phyloP scores from a whole-genome alignment of 2,888 invertebrate genomes.

The Diaperis boleti region DNA sequence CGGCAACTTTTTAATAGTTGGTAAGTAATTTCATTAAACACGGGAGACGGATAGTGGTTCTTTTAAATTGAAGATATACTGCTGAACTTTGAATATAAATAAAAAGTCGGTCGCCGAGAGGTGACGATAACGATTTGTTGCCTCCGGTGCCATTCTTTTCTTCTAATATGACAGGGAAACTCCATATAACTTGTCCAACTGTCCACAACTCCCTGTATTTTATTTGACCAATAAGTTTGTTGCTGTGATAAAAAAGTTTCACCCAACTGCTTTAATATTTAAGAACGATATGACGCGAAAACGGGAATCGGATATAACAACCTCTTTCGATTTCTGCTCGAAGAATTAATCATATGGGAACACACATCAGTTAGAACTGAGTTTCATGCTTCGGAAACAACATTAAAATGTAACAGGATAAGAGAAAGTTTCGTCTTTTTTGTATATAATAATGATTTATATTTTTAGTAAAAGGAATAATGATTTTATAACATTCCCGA shows the following conservation, averaged over 20 bases:
- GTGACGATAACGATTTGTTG: slow-evolving; percentile 61
- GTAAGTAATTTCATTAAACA: slow-evolving; percentile 47
- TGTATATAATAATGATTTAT: no score
- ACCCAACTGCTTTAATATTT: slow-evolving; percentile 29
- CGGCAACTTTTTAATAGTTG: slow-evolving; percentile 45
- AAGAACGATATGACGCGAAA: slow-evolving; percentile 17
- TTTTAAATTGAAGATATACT: slow-evolving; percentile 53
- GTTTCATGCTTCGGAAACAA: no score
- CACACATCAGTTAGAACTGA: no score
- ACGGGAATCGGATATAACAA: background rate
- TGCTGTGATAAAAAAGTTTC: slow-evolving; percentile 27
- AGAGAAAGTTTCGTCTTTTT: no score
- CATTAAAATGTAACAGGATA: no score
- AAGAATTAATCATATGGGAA: background rate
- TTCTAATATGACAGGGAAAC: slow-evolving; percentile 57
- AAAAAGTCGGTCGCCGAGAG: slow-evolving; percentile 54
- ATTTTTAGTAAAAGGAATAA: no score
- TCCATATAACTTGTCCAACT: slow-evolving; percentile 59
- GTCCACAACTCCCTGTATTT: slow-evolving; percentile 55
- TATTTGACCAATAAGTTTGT: slow-evolving; percentile 39
- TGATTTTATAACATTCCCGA: no score
- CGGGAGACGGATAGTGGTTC: slow-evolving; percentile 36
- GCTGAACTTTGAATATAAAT: slow-evolving; percentile 58
- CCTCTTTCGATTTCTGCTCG: background rate
- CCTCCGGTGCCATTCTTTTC: slow-evolving; percentile 53